Base-by-base conservation (phyloP, 2,113 vertebrate genomes). In the Aldabrachelys gigantea region DNA sequence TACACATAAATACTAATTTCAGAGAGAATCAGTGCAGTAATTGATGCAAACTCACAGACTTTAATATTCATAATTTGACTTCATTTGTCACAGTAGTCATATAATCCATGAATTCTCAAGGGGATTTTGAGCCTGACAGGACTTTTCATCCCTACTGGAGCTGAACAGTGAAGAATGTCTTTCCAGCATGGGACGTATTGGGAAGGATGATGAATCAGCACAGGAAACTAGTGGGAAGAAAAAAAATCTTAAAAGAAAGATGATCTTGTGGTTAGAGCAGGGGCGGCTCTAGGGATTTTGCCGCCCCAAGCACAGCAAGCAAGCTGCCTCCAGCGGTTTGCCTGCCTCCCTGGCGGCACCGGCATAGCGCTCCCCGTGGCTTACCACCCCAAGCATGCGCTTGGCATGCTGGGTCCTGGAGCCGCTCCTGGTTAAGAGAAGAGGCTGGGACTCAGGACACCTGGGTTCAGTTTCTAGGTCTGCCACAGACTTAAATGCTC, bases 1-100 rank as follows among this genome's bases (percentile, higher is more conserved):
- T 88, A 72, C 35, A 44, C 9, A 1, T 72, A 82, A 92, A 89
- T 82, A 27, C 2, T 54, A 78, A 41, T 82, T 75, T 75, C 88
- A 47, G 92, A 84, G 79, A 88, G 93, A 95, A 96, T 82, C 72
- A 88, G 2, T 78, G 17, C 10, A 93, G 21, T 31, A 44, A 14
- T 27, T 76, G 41, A 76, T 76, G 72, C 41, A 76, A 44, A 76
- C 72, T 38, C 38, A 44, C 22, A 14, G 24, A 44, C 41, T 76
- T 44, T 44, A 76, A 76, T 75, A 41, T 6, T 41, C 21, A 3
- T 24, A 10, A 24, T 76, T 44, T 76, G 72, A 25, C 12, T 76
- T 72, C 31, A 59, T 59, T 41, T 76, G 41, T 76, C 72, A 76
- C 12, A 27, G 22, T 44, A 27, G 41, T 44, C 22, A 44, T 62